Conservation (phyloP, 2,888 invertebrate species). For the Notodonta dromedarius region DNA sequence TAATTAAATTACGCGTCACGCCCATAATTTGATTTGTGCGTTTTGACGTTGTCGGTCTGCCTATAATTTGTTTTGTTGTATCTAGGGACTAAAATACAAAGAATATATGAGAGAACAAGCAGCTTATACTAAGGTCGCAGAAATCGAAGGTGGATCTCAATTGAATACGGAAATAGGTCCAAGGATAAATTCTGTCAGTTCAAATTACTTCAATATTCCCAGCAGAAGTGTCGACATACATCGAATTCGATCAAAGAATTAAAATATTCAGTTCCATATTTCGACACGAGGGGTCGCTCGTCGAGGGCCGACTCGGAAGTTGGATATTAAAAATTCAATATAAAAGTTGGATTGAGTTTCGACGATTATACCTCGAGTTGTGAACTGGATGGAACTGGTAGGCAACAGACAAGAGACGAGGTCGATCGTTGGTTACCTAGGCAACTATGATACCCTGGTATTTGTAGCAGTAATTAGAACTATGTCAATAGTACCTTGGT, state of each 20-base stretch:
- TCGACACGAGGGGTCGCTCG: slow-evolving; percentile 13
- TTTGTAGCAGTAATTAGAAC: no score
- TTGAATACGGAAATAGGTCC: no score
- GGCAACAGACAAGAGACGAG: background rate
- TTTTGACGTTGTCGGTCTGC: background rate
- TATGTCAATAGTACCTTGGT: no score
- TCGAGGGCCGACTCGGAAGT: slow-evolving; percentile 23
- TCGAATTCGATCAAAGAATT: slow-evolving; percentile 28
- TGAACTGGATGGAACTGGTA: slow-evolving; percentile 3
- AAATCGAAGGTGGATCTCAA: no score
- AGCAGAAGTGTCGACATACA: background rate
- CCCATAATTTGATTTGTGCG: slow-evolving; percentile 1
- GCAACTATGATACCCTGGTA: background rate
- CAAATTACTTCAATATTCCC: background rate
- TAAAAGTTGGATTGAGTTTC: slow-evolving; percentile 49
- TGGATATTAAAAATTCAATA: slow-evolving; percentile 51
- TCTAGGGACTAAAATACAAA: no score
- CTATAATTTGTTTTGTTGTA: no score
- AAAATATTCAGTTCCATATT: slow-evolving; percentile 36
- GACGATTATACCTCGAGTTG: slow-evolving; percentile 19
- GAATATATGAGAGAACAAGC: no score
- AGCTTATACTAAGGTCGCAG: no score
- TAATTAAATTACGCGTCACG: background rate
- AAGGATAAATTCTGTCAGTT: background rate
- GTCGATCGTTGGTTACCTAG: background rate